Evolutionary conservation across 2,797 vertebrate species (phyloP).

Genomic region (Sternarchorhynchus goeldii): DNA sequence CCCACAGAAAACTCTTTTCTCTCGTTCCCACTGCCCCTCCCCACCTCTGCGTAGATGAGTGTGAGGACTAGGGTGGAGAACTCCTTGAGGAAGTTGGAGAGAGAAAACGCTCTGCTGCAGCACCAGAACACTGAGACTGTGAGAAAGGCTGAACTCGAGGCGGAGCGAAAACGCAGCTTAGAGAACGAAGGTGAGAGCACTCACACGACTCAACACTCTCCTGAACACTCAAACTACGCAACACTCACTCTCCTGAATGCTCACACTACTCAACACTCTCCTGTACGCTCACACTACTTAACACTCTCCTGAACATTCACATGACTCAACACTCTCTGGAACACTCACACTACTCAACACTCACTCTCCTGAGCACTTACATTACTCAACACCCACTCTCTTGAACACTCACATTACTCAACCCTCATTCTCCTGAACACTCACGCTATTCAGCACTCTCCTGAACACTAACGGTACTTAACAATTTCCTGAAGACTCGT

Average conservation of each 20-base stretch:
- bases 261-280: too few relatives aligned
- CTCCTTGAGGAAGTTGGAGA: slow-evolving; percentile 86
- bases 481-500: too few relatives aligned
- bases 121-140: slow-evolving; percentile 90
- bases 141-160: slow-evolving; percentile 88
- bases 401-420: not conserved
- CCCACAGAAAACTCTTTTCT: not conserved
- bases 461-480: not conserved
- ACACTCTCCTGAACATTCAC: too few relatives aligned
- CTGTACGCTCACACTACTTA: too few relatives aligned
- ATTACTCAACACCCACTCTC: too few relatives aligned
- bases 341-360: not conserved
- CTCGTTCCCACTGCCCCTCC: not conserved
- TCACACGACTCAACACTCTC: not conserved
- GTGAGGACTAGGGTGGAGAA: slow-evolving; percentile 87
- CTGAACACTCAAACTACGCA: too few relatives aligned
- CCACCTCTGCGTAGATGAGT: slow-evolving; percentile 77
- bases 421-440: too few relatives aligned
- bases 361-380: too few relatives aligned
- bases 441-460: not conserved
- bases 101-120: slow-evolving; percentile 91
- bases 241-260: too few relatives aligned
- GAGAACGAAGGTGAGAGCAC: slow-evolving; percentile 86
- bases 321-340: not conserved
- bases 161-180: slow-evolving; percentile 88